Percentiles rank a stretch among this genome's conserved stretches.
phyloP scores from a whole-genome alignment of 2,113 vertebrate species.

The Spilogale gracilis region DNA sequence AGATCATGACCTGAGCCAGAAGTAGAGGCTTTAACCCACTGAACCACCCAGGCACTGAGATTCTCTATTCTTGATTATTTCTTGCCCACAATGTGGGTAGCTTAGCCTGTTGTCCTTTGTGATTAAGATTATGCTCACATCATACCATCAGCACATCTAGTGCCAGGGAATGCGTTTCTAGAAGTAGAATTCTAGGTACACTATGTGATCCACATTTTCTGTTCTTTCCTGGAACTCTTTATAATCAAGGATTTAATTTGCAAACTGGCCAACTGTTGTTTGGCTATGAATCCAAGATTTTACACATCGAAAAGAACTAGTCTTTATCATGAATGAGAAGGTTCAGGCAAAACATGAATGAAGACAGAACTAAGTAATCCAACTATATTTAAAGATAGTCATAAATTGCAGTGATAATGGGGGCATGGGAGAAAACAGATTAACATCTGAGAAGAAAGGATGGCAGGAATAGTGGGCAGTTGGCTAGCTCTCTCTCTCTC shows the following conservation, averaged over 20 bases:
- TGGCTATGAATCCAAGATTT: not conserved
- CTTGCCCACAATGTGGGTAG: not conserved
- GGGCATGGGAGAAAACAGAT: not conserved
- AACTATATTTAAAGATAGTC: not conserved
- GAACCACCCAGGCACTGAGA: too few relatives aligned
- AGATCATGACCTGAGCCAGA: too few relatives aligned
- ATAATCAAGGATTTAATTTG: not conserved
- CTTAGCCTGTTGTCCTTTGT: not conserved
- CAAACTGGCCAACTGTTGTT: conserved; percentile 25
- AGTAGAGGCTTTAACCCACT: too few relatives aligned
- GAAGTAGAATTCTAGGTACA: not conserved
- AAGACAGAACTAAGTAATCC: not conserved
- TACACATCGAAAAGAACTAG: not conserved
- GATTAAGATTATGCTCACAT: not conserved
- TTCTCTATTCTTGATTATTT: not conserved
- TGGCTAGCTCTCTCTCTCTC: not conserved
- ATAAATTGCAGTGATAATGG: not conserved
- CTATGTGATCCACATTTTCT: not conserved
- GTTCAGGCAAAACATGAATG: conserved; percentile 5
- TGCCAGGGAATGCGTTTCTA: not conserved
- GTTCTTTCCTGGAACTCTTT: not conserved
- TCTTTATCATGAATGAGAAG: conserved; percentile 18
- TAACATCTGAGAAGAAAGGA: not conserved
- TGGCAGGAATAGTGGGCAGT: not conserved
- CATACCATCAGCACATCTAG: not conserved